phyloP scores from a whole-genome alignment of 2,888 invertebrate genomes.

The Acleris sparsana region DNA sequence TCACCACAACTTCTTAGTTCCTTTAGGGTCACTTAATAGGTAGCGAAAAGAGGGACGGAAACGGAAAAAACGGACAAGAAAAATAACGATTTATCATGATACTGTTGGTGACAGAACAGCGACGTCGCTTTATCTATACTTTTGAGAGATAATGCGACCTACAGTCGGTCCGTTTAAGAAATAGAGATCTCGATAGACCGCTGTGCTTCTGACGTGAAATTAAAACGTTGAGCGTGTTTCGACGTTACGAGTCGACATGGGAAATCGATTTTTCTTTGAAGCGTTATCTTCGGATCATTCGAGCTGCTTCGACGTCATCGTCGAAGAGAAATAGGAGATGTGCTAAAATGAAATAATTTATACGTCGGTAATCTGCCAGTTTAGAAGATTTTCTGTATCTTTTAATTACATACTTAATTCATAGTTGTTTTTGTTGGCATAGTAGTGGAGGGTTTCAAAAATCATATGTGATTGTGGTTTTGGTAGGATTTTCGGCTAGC shows the following conservation, averaged over 20 bases:
- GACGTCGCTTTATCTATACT: constrained; percentile 34
- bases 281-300: neutral
- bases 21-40: constrained; percentile 6
- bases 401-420: too few relatives aligned
- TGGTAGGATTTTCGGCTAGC: too few relatives aligned
- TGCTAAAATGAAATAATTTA: too few relatives aligned
- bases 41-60: constrained; percentile 24
- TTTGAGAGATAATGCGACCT: constrained; percentile 26
- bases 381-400: too few relatives aligned
- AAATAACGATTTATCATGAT: constrained; percentile 42
- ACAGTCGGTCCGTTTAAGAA: constrained; percentile 29
- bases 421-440: too few relatives aligned
- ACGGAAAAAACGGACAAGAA: constrained; percentile 37
- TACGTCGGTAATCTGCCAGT: too few relatives aligned
- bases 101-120: constrained; percentile 40
- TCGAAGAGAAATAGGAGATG: too few relatives aligned
- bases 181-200: constrained; percentile 28
- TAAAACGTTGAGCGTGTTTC: constrained; percentile 14
- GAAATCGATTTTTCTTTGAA: neutral
- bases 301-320: neutral
- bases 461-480: too few relatives aligned
- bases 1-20: neutral
- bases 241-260: constrained; percentile 5
- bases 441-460: too few relatives aligned
- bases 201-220: constrained; percentile 18